Conservation (phyloP, 1,140 invertebrate species). For the Papilio aristodemus region DNA sequence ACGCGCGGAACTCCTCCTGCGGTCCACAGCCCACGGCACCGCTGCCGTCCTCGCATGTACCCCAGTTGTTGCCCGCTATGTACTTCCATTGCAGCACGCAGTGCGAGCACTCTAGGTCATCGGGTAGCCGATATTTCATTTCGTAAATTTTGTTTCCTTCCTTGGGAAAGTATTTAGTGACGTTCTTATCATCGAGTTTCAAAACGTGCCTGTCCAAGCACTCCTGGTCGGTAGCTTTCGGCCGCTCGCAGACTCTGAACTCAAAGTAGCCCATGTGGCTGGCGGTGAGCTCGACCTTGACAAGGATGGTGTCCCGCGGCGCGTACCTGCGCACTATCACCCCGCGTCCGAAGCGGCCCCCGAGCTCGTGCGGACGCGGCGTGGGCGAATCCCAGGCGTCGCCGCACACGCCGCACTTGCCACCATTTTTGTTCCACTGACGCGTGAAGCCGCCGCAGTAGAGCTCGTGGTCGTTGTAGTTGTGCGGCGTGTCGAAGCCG, state of each 20-base stretch:
- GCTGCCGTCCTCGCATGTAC: constrained; percentile 85
- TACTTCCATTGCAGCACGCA: constrained; percentile 92
- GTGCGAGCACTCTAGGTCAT: constrained; percentile 85
- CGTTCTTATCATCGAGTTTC: constrained; percentile 73
- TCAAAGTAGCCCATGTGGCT: constrained; percentile 93
- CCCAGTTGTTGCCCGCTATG: constrained; percentile 90
- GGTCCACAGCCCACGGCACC: constrained; percentile 90
- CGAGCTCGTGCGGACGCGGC: constrained; percentile 90
- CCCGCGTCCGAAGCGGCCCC: constrained; percentile 90
- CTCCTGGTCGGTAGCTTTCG: constrained; percentile 84
- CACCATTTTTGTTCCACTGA: constrained; percentile 86
- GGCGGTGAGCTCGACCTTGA: constrained; percentile 89
- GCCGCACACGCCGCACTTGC: constrained; percentile 94
- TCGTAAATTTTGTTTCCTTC: constrained; percentile 90
- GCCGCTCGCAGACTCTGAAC: constrained; percentile 88
- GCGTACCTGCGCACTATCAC: constrained; percentile 89
- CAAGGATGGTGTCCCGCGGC: constrained; percentile 84
- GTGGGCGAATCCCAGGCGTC: constrained; percentile 88
- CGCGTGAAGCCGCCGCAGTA: constrained; percentile 93
- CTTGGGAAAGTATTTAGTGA: constrained; percentile 86
- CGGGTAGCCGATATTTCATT: constrained; percentile 85
- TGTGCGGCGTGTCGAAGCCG: constrained; percentile 87
- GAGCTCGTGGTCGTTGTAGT: constrained; percentile 94
- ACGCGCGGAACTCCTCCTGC: constrained; percentile 93
- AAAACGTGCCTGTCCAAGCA: constrained; percentile 89